Evolutionary conservation across 2,797 vertebrate genomes (phyloP), one percentile per base, ranked within the genome.

Genomic region (Epinephelus awoara): DNA sequence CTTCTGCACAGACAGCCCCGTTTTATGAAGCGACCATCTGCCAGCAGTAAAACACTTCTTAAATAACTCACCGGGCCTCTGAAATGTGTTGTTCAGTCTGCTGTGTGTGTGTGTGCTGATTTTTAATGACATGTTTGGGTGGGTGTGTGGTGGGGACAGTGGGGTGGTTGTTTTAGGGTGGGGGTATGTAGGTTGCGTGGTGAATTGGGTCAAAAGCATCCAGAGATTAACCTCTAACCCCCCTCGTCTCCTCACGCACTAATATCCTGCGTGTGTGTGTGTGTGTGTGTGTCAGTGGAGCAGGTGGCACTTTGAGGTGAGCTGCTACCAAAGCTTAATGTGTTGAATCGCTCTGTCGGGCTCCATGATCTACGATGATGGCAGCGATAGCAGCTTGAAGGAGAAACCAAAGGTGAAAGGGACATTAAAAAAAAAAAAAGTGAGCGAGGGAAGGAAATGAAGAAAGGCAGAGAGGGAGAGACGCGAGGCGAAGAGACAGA

Each of bases 151-250:
- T 25, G 62, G 66, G 34, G 29, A 69, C 55, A 66, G 56, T 55
- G 44, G 63, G 72, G 75, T 49, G 72, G 72, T 47, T 34, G 7
- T 34, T 34, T 34, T 8, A 34, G 34, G 34, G 34, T 34, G 70
- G 63, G 75, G 58, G 51, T 85, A 93, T 93, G 82, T 95, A 92
- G 94, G 95, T 93, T 92, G 63, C 59, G 10, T 74, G 65, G 84
- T 90, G 87, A 96, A 95, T 91, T 94, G 89, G 94, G 90, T 94
- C 94, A 93, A 89, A 89, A 91, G 87, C 90, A 89, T 91, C 77
- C 69, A 85, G 79, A 88, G 91, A 90, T 94, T 92, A 93, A 91
- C 88, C 89, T 89, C 83, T 66, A 72, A 38, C 78, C 89, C 65
- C 59, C 73, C 73, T 77, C 69, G 69, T 79, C 74, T 77, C 69